Percentiles rank a stretch among this genome's conserved stretches.
These are phyloP conservation scores for Pseudocheirus occidentalis DNA, from an alignment of 2,797 vertebrate species.

Conservation along the genomic window DNA sequence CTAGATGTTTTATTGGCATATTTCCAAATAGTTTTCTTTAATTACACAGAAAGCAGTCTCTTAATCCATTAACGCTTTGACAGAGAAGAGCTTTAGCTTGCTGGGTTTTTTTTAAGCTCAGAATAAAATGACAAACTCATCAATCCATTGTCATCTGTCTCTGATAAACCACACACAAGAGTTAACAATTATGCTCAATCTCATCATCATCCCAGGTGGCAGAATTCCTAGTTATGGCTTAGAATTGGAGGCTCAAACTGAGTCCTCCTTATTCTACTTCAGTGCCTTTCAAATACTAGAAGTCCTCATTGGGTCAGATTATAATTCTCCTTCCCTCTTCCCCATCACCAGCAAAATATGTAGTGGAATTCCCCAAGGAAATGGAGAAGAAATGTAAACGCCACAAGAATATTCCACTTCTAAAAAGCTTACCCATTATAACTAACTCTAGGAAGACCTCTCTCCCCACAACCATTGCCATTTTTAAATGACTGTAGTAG, in stretches of 20 bases:
- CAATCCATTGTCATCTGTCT: not conserved
- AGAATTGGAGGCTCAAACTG: not conserved
- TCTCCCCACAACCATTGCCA: not conserved
- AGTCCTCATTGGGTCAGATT: not conserved
- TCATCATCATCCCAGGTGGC: not conserved
- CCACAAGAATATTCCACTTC: not conserved
- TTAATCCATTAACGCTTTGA: not conserved
- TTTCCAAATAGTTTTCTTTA: slow-evolving; percentile 27
- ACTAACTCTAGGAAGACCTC: not conserved
- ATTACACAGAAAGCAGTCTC: slow-evolving; percentile 38
- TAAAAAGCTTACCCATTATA: not conserved
- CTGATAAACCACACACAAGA: not conserved
- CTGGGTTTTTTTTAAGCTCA: not conserved
- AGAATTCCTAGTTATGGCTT: not conserved
- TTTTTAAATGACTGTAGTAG: not conserved
- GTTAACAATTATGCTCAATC: not conserved
- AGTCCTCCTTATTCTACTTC: not conserved
- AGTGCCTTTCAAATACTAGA: not conserved
- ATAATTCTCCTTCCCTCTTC: not conserved
- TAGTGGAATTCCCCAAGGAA: not conserved
- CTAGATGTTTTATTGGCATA: slow-evolving; percentile 42
- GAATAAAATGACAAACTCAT: not conserved
- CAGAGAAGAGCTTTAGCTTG: not conserved
- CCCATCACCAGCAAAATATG: not conserved
- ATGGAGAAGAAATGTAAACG: not conserved